Percentiles rank a stretch among this genome's conserved stretches.
phyloP scores from a whole-genome alignment of 2,888 invertebrate genomes.

The Nemoura dubitans region DNA sequence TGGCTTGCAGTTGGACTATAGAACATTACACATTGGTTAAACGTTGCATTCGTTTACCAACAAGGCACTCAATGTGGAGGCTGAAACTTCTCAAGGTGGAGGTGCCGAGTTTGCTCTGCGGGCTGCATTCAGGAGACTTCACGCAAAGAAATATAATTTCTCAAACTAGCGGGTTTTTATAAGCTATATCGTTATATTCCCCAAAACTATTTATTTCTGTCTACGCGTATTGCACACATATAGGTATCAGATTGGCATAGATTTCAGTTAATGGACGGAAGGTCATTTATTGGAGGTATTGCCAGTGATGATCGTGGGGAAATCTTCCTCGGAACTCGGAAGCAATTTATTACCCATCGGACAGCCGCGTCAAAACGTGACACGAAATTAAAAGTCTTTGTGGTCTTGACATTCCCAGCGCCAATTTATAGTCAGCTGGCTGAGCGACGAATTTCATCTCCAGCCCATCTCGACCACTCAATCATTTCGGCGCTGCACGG shows the following conservation, averaged over 20 bases:
- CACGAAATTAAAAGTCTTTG: constrained; percentile 9
- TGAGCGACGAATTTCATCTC: constrained; percentile 13
- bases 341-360: background rate
- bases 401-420: background rate
- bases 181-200: too few relatives aligned
- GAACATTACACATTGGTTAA: too few relatives aligned
- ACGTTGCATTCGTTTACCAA: too few relatives aligned
- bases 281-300: too few relatives aligned
- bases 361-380: background rate
- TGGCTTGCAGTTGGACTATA: too few relatives aligned
- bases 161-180: too few relatives aligned
- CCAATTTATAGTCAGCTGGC: background rate
- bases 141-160: too few relatives aligned
- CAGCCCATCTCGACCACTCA: background rate
- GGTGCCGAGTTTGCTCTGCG: background rate
- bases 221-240: too few relatives aligned
- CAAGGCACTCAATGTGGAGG: too few relatives aligned
- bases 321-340: background rate
- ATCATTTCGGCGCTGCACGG: background rate
- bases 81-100: background rate
- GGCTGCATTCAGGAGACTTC: background rate
- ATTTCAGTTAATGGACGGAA: too few relatives aligned
- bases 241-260: too few relatives aligned
- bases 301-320: background rate
- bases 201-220: too few relatives aligned